These are phyloP conservation scores for Oreocharis arfaki DNA, from an alignment of 2,113 vertebrate genomes.

Conservation along the genomic window DNA sequence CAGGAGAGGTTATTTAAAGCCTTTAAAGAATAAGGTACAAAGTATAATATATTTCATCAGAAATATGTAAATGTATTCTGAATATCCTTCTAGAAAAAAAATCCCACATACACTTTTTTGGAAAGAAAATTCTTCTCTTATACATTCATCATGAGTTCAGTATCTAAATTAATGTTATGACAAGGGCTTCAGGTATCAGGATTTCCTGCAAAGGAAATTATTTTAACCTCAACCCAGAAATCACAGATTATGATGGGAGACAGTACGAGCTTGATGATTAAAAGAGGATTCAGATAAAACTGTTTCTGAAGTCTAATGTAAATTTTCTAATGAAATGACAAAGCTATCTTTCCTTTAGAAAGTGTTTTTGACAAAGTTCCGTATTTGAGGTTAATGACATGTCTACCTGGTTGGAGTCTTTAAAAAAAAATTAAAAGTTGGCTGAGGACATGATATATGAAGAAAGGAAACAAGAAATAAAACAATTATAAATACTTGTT, in stretches of 20 bases:
- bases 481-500: neutral
- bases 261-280: neutral
- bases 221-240: slow-evolving; percentile 26
- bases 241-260: neutral
- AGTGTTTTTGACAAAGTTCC: neutral
- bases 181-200: slow-evolving; percentile 15
- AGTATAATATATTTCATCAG: neutral
- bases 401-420: neutral
- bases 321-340: slow-evolving; percentile 34
- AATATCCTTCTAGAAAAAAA: neutral
- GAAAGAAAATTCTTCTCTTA: neutral
- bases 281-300: neutral
- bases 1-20: neutral
- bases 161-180: slow-evolving; percentile 33
- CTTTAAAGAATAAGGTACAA: neutral
- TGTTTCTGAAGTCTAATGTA: neutral
- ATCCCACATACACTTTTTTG: neutral
- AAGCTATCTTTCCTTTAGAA: neutral
- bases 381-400: slow-evolving; percentile 3
- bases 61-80: neutral
- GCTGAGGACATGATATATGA: neutral
- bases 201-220: slow-evolving; percentile 29
- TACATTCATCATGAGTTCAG: neutral
- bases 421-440: neutral
- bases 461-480: neutral